Percentiles rank a stretch among this genome's conserved stretches.
phyloP scores from a whole-genome alignment of 2,888 invertebrate genomes.

The Cephus pygmeus region DNA sequence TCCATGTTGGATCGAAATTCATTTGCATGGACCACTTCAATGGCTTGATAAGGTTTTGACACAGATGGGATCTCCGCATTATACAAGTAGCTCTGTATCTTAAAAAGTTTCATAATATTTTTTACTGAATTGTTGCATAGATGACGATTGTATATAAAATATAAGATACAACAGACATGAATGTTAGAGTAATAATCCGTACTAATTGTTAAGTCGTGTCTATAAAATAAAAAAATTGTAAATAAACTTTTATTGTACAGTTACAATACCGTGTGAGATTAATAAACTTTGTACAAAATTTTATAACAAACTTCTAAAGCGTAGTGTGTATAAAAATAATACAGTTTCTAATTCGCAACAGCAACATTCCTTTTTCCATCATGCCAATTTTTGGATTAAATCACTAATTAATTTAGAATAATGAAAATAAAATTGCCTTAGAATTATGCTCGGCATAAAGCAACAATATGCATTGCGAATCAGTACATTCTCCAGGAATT shows the following conservation, averaged over 20 bases:
- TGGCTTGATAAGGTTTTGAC: slow-evolving; percentile 97
- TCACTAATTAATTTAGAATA: background rate
- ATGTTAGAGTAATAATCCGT: background rate
- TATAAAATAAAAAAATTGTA: background rate
- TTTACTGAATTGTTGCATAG: background rate
- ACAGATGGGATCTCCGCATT: slow-evolving; percentile 97
- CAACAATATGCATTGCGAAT: background rate
- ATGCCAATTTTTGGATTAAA: background rate
- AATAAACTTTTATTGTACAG: background rate
- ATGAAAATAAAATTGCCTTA: background rate
- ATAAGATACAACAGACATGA: background rate
- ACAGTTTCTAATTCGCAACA: background rate
- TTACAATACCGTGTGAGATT: background rate
- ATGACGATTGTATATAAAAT: background rate
- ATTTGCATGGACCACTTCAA: slow-evolving; percentile 93
- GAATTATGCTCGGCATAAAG: background rate
- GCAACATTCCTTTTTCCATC: background rate
- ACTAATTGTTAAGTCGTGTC: background rate
- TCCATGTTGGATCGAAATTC: slow-evolving; percentile 98
- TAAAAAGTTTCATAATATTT: slow-evolving; percentile 62
- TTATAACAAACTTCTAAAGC: background rate
- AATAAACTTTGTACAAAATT: background rate
- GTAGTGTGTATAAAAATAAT: background rate
- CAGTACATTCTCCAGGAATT: background rate
- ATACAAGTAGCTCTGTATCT: slow-evolving; percentile 92